A percentile compares a stretch with the other conserved stretches of the same genome.
Conservation (phyloP, 2,888 invertebrate species). For the Acanthoscelides obtectus region DNA sequence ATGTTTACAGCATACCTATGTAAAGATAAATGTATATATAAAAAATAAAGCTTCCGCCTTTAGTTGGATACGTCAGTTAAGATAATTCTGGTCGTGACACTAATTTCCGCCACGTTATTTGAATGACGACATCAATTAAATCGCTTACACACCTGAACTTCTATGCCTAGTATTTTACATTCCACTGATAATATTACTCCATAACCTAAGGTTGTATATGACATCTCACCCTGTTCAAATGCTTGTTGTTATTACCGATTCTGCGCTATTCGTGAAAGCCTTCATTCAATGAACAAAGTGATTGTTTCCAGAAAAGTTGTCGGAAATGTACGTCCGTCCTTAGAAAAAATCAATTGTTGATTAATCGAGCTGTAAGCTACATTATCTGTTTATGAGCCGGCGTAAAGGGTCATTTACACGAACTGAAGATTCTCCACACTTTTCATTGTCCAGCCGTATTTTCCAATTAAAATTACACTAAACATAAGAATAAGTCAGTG, state of each 20-base stretch:
- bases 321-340: background rate
- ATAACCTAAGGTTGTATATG: background rate
- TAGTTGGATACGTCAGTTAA: too few relatives aligned
- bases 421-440: too few relatives aligned
- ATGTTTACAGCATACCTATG: too few relatives aligned
- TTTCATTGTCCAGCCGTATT: too few relatives aligned
- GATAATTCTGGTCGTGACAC: too few relatives aligned
- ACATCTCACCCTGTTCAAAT: background rate
- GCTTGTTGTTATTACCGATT: background rate
- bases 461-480: too few relatives aligned
- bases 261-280: background rate
- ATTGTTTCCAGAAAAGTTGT: background rate
- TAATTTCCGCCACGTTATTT: too few relatives aligned
- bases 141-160: too few relatives aligned
- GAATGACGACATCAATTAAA: too few relatives aligned
- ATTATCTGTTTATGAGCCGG: background rate
- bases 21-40: too few relatives aligned
- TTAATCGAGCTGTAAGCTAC: background rate
- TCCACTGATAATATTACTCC: background rate
- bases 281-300: background rate
- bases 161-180: background rate
- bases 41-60: too few relatives aligned
- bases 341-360: background rate
- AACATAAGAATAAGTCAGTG: too few relatives aligned
- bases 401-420: background rate